phyloP scores from a whole-genome alignment of 2,888 invertebrate species.

The Ichneumoninae sp. region DNA sequence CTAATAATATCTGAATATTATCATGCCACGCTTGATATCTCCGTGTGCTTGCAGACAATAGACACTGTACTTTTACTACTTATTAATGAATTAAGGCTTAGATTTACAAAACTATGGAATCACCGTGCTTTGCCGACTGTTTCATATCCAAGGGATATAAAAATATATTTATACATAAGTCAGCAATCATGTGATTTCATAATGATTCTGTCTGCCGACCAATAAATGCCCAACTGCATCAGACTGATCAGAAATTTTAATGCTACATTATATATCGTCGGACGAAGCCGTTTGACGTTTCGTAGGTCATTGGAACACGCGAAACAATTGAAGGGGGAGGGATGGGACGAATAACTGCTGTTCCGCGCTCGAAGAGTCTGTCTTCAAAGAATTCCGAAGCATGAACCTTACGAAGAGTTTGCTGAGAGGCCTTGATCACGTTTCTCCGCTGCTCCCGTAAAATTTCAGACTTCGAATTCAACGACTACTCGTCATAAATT shows the following conservation, averaged over 20 bases:
- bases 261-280: conserved; percentile 16
- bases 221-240: conserved; percentile 81
- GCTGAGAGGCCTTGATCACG: conserved; percentile 81
- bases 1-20: conserved; percentile 46
- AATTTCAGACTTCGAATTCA: conserved; percentile 59
- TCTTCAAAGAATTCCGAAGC: conserved; percentile 45
- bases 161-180: neutral
- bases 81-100: conserved; percentile 64
- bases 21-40: conserved; percentile 77
- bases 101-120: conserved; percentile 68
- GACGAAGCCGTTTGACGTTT: conserved; percentile 16
- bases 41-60: conserved; percentile 82
- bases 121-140: conserved; percentile 38
- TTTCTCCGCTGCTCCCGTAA: conserved; percentile 72
- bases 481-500: neutral
- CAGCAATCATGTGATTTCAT: conserved; percentile 73
- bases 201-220: conserved; percentile 76
- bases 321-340: conserved; percentile 22
- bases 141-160: conserved; percentile 9
- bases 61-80: conserved; percentile 75
- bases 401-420: conserved; percentile 69
- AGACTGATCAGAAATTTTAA: conserved; percentile 24
- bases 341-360: neutral
- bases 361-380: neutral
- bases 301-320: conserved; percentile 26